A percentile compares a stretch with the other conserved stretches of the same genome.
Evolutionary conservation across 2,113 vertebrate genomes (phyloP).

Genomic region (Barbus barbus): DNA sequence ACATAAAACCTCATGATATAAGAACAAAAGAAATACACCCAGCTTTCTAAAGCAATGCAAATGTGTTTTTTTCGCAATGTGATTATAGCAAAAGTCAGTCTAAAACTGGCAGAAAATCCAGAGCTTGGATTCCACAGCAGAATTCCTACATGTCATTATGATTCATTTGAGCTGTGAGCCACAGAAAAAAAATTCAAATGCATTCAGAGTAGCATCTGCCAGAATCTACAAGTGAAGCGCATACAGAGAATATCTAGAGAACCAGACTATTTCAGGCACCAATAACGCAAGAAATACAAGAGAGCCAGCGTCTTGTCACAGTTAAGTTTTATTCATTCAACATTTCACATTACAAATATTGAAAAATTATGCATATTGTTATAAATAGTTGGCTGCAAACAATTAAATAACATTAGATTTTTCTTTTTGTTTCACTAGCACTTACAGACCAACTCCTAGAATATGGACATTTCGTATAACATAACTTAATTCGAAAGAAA

Average conservation of each 20-base stretch:
- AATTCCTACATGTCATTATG: background rate
- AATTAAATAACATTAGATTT: constrained; percentile 99
- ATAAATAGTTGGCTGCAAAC: constrained; percentile 99
- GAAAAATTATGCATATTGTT: constrained; percentile 99
- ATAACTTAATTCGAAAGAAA: constrained; percentile 99
- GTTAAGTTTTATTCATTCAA: constrained; percentile 99
- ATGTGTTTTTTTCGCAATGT: background rate
- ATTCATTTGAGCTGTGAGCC: background rate
- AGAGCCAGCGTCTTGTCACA: constrained; percentile 74
- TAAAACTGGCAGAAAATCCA: background rate
- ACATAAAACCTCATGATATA: background rate
- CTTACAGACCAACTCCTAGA: constrained; percentile 99
- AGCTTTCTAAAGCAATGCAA: background rate
- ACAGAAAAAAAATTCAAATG: background rate
- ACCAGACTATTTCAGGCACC: background rate
- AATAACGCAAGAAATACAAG: background rate
- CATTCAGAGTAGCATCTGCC: constrained; percentile 2
- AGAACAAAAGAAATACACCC: background rate
- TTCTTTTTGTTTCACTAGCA: constrained; percentile 97
- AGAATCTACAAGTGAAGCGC: background rate
- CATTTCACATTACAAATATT: constrained; percentile 99
- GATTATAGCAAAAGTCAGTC: background rate
- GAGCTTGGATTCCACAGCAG: background rate
- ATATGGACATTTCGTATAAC: constrained; percentile 99
- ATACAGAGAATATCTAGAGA: background rate